Base-by-base conservation (phyloP, 2,797 vertebrate species). In the Loris lydekkerianus region DNA sequence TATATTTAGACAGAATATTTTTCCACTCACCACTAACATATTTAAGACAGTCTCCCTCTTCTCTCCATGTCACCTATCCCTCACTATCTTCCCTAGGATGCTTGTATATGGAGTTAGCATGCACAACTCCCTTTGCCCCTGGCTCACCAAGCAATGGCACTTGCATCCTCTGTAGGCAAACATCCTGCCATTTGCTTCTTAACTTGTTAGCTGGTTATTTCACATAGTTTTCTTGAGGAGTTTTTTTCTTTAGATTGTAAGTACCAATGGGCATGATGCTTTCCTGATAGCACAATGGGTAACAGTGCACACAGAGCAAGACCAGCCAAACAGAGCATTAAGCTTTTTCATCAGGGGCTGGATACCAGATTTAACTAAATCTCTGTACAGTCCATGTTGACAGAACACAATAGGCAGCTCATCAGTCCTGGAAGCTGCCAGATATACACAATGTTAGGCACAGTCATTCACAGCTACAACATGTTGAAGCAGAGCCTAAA, bases 1-100 rank as follows among this genome's bases (percentile, higher is more conserved):
- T 97, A 87, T 94, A 94, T 95, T 97, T 90, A 96, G 94, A 96
- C 43, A 86, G 91, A 63, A 93, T 84, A 91, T 60, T 96, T 95
- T 94, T 92, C 49, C 86, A 78, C 53, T 86, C 37, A 85, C 60
- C 70, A 70, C 60, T 73, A 89, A 94, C 87, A 96, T 89, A 93
- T 92, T 96, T 92, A 78, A 90, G 40, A 82, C 49, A 23, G 34
- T 77, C 15, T 27, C 18, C 15, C 10, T 18, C 23, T 10, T 14
- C 25, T 20, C 10, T 37, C 65, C 37, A 31, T 37, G 69, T 4
- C 61, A 23, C 34, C 23, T 7, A 14, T 40, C 65, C 34, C 73
- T 77, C 21, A 14, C 49, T 49, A 60, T 72, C 53, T 43, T 85
- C 60, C 78, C 83, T 9, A 34, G 49, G 63, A 95, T 63, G 92